Percentiles rank a stretch among this genome's conserved stretches.
Conservation (phyloP, 2,888 invertebrate genomes). For the Spodoptera exigua region DNA sequence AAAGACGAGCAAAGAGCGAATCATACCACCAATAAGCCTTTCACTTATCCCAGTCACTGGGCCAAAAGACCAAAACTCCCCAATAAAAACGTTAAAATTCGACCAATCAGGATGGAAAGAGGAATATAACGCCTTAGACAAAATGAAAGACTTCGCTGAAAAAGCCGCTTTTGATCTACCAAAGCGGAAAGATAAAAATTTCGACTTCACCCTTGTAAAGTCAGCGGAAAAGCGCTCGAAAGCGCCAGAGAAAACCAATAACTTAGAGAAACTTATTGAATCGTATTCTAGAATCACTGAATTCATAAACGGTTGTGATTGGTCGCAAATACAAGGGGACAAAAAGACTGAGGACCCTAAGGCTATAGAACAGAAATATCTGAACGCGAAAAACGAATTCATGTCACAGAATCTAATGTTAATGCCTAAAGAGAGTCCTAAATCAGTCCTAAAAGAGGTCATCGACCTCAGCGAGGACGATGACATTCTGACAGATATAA, state of each 20-base stretch:
- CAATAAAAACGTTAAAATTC: conserved; percentile 76
- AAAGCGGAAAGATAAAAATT: conserved; percentile 73
- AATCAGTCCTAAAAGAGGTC: conserved; percentile 78
- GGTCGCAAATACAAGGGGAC: conserved; percentile 77
- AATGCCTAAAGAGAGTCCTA: conserved; percentile 79
- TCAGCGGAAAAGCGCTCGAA: conserved; percentile 70
- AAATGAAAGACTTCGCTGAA: conserved; percentile 87
- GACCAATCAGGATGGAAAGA: conserved; percentile 78
- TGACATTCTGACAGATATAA: conserved; percentile 75
- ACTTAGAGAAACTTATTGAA: conserved; percentile 81
- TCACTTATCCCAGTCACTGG: conserved; percentile 84
- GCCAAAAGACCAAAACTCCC: conserved; percentile 76
- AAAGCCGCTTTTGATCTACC: conserved; percentile 85
- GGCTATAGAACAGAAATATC: conserved; percentile 81
- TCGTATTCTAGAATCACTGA: conserved; percentile 85
- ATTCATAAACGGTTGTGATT: conserved; percentile 86
- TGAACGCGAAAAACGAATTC: conserved; percentile 86
- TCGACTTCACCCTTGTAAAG: conserved; percentile 56
- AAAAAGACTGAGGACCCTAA: conserved; percentile 77
- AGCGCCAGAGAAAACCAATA: conserved; percentile 76
- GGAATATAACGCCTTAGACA: conserved; percentile 86
- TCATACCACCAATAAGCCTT: conserved; percentile 85
- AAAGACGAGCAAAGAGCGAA: conserved; percentile 76
- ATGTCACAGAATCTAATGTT: conserved; percentile 85
- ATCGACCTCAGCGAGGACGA: conserved; percentile 84